Percentiles rank a stretch among this genome's conserved stretches.
These are phyloP conservation scores for Phthorimaea operculella DNA, from an alignment of 1,140 invertebrate species.

Conservation along the genomic window DNA sequence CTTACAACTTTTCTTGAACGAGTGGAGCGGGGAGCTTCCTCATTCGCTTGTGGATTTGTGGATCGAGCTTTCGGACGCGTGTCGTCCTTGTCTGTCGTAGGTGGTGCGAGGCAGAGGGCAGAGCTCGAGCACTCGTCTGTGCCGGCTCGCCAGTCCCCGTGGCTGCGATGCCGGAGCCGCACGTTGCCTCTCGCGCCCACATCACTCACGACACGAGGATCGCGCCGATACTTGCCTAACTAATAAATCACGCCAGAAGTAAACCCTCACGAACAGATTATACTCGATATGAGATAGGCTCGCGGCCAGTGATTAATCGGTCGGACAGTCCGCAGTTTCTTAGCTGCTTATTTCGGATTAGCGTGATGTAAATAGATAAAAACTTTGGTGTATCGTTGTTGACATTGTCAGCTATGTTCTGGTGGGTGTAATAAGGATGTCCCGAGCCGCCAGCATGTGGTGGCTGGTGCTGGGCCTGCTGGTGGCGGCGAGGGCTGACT, in stretches of 20 bases:
- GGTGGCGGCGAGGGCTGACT: slow-evolving; percentile 45
- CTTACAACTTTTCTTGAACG: slow-evolving; percentile 59
- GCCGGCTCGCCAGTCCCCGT: slow-evolving; percentile 41
- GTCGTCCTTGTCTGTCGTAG: slow-evolving; percentile 39
- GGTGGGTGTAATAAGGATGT: slow-evolving; percentile 26
- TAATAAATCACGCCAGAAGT: slow-evolving; percentile 56
- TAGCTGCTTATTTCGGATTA: slow-evolving; percentile 49
- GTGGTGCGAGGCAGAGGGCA: slow-evolving; percentile 26
- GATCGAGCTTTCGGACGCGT: slow-evolving; percentile 18
- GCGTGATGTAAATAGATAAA: slow-evolving; percentile 59
- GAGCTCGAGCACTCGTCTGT: slow-evolving; percentile 33
- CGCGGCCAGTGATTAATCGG: slow-evolving; percentile 50
- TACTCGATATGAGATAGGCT: slow-evolving; percentile 53
- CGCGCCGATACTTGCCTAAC: slow-evolving; percentile 43
- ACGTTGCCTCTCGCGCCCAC: slow-evolving; percentile 36
- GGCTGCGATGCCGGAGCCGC: slow-evolving; percentile 47
- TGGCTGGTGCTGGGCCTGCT: slow-evolving; percentile 36
- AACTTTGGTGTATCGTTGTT: slow-evolving; percentile 55
- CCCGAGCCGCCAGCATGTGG: slow-evolving; percentile 23
- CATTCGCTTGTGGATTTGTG: slow-evolving; percentile 34
- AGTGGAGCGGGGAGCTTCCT: slow-evolving; percentile 38
- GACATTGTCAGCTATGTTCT: slow-evolving; percentile 42
- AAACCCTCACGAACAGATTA: slow-evolving; percentile 52
- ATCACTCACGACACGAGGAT: slow-evolving; percentile 38
- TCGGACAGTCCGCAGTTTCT: slow-evolving; percentile 40